Conservation (phyloP, 2,797 vertebrate genomes). For the Melanotaenia maccullochi region DNA sequence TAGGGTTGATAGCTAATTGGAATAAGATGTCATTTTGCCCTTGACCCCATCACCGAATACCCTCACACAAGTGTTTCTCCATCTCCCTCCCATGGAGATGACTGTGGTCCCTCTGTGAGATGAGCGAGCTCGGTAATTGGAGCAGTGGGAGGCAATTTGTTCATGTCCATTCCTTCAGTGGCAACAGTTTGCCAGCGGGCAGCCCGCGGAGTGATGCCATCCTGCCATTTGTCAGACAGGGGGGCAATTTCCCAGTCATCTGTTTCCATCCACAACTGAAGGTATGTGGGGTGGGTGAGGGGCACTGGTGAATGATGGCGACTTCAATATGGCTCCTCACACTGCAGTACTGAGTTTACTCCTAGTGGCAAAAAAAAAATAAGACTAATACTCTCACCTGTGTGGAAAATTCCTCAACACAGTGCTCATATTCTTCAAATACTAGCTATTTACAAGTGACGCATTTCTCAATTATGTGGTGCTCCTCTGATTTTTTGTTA, state of each 20-base stretch:
- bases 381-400: constrained; percentile 48
- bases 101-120: constrained; percentile 67
- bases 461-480: constrained; percentile 63
- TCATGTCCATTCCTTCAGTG: constrained; percentile 64
- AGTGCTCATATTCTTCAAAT: constrained; percentile 51
- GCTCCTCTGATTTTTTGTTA: constrained; percentile 37
- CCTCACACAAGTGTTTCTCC: constrained; percentile 55
- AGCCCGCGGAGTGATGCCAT: constrained; percentile 68
- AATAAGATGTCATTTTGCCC: constrained; percentile 65
- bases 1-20: constrained; percentile 62
- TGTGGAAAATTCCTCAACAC: constrained; percentile 67
- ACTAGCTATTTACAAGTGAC: constrained; percentile 65
- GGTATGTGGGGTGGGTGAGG: constrained; percentile 17
- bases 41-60: constrained; percentile 66
- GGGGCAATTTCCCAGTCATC: constrained; percentile 76
- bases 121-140: constrained; percentile 72
- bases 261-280: constrained; percentile 73
- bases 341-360: constrained; percentile 33
- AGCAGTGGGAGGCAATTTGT: constrained; percentile 74
- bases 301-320: constrained; percentile 58
- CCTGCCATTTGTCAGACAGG: constrained; percentile 76
- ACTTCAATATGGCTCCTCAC: constrained; percentile 60
- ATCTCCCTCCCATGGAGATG: constrained; percentile 47
- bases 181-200: constrained; percentile 73
- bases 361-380: constrained; percentile 30